phyloP scores from a whole-genome alignment of 2,113 vertebrate genomes.

The Callopanchax toddi region DNA sequence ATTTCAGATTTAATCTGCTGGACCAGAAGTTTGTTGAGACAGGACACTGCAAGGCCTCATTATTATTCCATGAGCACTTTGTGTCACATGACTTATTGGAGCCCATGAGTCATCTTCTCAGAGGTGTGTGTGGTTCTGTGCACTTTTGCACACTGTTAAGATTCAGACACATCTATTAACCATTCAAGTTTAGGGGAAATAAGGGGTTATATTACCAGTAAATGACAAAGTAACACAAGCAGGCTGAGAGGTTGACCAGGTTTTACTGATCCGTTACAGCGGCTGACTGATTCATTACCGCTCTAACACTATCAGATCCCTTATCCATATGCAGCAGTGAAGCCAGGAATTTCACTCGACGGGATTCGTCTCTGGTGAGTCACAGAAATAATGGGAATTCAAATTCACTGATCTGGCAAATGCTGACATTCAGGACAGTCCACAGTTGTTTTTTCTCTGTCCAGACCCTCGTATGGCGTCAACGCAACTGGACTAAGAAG shows the following conservation, averaged over 20 bases:
- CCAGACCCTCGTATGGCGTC: conserved; percentile 23
- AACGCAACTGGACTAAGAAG: conserved; percentile 8
- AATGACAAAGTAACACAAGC: not conserved
- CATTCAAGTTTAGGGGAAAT: not conserved
- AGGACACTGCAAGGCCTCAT: conserved; percentile 32
- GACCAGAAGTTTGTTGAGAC: conserved; percentile 18
- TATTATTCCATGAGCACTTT: conserved; percentile 53
- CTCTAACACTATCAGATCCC: conserved; percentile 35
- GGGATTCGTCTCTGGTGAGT: conserved; percentile 51
- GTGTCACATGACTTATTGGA: conserved; percentile 65
- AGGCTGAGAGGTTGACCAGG: not conserved
- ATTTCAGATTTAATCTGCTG: conserved; percentile 3
- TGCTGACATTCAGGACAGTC: not conserved
- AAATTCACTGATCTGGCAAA: conserved; percentile 20
- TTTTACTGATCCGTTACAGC: not conserved
- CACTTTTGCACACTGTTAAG: not conserved
- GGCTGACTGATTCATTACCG: not conserved
- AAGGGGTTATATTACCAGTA: not conserved
- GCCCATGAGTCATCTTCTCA: conserved; percentile 60
- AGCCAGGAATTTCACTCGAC: conserved; percentile 67
- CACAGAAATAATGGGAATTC: conserved; percentile 69
- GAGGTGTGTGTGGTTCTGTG: not conserved
- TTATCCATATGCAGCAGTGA: conserved; percentile 37
- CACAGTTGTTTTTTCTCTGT: conserved; percentile 21
- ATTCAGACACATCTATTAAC: conserved; percentile 1